phyloP scores from a whole-genome alignment of 1,140 invertebrate genomes.

The Archegozetes longisetosus region DNA sequence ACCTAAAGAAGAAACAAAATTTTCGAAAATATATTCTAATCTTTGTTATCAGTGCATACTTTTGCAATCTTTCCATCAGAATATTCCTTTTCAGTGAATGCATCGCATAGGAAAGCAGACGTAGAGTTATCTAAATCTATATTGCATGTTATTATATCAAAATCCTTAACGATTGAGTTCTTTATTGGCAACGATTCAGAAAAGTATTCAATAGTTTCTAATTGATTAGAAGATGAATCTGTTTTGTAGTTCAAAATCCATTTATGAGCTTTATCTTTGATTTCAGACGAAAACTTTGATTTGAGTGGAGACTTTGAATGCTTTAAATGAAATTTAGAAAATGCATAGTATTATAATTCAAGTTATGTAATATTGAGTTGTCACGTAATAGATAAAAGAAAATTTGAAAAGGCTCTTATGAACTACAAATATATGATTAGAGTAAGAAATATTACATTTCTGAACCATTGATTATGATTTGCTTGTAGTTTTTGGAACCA shows the following conservation, averaged over 20 bases:
- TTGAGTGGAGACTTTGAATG: neutral
- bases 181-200: neutral
- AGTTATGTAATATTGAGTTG: no score
- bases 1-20: no score
- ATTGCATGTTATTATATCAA: neutral
- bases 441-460: neutral
- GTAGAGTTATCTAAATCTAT: neutral
- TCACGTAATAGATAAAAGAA: no score
- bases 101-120: neutral
- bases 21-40: neutral
- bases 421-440: no score
- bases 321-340: neutral
- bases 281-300: neutral
- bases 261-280: neutral
- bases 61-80: neutral
- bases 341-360: neutral
- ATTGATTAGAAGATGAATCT: no score
- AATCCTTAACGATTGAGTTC: neutral
- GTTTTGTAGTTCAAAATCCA: neutral
- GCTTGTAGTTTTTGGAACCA: neutral
- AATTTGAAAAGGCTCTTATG: no score
- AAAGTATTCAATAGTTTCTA: no score
- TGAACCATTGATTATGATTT: neutral
- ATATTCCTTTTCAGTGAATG: neutral
- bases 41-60: neutral